phyloP scores from a whole-genome alignment of 2,113 vertebrate species.

The Mobula birostris region DNA sequence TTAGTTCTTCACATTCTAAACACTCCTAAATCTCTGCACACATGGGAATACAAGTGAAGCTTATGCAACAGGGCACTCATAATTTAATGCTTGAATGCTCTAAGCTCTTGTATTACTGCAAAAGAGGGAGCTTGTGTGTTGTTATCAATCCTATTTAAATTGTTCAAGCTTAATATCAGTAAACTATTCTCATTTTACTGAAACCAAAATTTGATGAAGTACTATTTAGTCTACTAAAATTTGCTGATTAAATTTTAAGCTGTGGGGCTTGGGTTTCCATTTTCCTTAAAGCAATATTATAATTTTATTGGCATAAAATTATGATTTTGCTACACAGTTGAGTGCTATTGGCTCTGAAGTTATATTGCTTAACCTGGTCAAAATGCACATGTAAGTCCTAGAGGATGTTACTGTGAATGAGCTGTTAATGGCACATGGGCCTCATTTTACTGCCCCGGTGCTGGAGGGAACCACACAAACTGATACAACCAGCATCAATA shows the following conservation, averaged over 20 bases:
- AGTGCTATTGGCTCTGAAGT: not conserved
- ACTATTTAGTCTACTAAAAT: not conserved
- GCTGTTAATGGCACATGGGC: conserved; percentile 10
- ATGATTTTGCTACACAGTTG: not conserved
- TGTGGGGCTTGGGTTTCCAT: not conserved
- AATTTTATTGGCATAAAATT: not conserved
- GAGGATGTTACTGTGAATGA: conserved; percentile 21
- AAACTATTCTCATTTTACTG: not conserved
- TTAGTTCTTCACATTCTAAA: not conserved
- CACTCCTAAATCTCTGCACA: not conserved
- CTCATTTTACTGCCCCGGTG: not conserved
- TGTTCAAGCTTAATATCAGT: conserved; percentile 3
- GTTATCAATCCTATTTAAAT: not conserved
- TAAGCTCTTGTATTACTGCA: not conserved
- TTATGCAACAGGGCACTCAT: not conserved
- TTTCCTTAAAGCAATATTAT: not conserved
- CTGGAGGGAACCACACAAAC: not conserved
- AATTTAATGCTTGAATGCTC: not conserved
- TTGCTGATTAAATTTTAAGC: not conserved
- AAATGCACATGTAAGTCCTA: not conserved
- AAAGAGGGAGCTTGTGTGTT: conserved; percentile 46
- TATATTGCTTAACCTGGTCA: not conserved
- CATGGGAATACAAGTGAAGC: not conserved
- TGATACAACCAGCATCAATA: not conserved
- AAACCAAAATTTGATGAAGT: not conserved